A percentile compares a stretch with the other conserved stretches of the same genome.
phyloP scores from a whole-genome alignment of 2,113 vertebrate genomes.

The Tringa solitaria region DNA sequence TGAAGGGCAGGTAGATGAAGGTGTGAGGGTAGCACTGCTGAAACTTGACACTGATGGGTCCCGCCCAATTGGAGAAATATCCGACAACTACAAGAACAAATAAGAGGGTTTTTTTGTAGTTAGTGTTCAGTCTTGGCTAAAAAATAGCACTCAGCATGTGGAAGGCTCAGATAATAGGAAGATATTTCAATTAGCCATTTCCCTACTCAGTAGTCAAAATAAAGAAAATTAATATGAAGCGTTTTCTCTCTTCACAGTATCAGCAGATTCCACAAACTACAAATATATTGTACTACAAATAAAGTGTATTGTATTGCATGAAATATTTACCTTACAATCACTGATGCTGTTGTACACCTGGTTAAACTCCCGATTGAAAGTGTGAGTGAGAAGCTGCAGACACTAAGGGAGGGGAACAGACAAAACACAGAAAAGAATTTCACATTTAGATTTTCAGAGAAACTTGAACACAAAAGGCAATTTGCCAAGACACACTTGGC shows the following conservation, averaged over 20 bases:
- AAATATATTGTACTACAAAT: neutral
- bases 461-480: neutral
- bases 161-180: neutral
- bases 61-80: conserved; percentile 90
- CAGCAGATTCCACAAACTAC: neutral
- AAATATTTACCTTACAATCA: conserved; percentile 88
- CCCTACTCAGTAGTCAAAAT: neutral
- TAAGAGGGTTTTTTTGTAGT: fast-evolving
- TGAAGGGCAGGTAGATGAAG: conserved; percentile 98
- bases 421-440: neutral
- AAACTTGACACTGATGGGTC: conserved; percentile 95
- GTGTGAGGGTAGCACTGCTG: conserved; percentile 96
- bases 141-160: neutral
- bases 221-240: neutral
- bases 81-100: conserved; percentile 81
- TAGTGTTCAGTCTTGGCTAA: neutral
- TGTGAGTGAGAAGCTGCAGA: conserved; percentile 94
- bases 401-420: conserved; percentile 75
- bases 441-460: neutral
- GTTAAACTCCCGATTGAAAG: conserved; percentile 93
- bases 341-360: conserved; percentile 94
- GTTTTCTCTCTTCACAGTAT: neutral
- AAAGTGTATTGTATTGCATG: fast-evolving
- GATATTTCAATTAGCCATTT: neutral
- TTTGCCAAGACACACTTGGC: neutral